These are phyloP conservation scores for Drosophila simulans DNA, from an alignment of 1,140 invertebrate species.

Conservation along the genomic window DNA sequence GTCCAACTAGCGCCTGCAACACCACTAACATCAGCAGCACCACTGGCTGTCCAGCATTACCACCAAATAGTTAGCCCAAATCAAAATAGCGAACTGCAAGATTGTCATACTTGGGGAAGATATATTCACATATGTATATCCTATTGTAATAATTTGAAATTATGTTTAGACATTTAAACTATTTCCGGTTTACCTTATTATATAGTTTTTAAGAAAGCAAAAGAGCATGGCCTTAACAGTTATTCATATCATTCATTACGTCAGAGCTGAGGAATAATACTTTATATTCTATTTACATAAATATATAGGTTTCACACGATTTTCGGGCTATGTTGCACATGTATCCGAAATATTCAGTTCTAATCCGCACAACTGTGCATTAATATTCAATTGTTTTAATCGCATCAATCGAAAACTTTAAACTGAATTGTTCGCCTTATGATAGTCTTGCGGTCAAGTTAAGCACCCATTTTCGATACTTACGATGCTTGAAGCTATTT, in stretches of 20 bases:
- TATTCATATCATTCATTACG: neutral
- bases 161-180: neutral
- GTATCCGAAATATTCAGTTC: constrained; percentile 12
- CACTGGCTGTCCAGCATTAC: constrained; percentile 11
- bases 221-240: neutral
- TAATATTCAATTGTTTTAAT: neutral
- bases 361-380: neutral
- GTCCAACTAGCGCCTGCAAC: constrained; percentile 55
- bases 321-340: neutral
- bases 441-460: neutral
- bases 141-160: neutral
- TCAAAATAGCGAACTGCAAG: neutral
- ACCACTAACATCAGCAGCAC: constrained; percentile 14
- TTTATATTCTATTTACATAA: neutral
- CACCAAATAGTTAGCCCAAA: constrained; percentile 14
- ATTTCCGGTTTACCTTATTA: neutral
- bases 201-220: neutral
- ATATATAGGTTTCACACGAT: neutral
- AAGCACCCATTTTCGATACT: constrained; percentile 6
- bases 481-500: neutral
- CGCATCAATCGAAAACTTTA: neutral
- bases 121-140: neutral
- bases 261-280: neutral
- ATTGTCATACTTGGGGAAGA: neutral
- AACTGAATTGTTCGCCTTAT: neutral